These are phyloP conservation scores for Malurus cyaneus DNA, from an alignment of 2,113 vertebrate genomes.

Conservation along the genomic window DNA sequence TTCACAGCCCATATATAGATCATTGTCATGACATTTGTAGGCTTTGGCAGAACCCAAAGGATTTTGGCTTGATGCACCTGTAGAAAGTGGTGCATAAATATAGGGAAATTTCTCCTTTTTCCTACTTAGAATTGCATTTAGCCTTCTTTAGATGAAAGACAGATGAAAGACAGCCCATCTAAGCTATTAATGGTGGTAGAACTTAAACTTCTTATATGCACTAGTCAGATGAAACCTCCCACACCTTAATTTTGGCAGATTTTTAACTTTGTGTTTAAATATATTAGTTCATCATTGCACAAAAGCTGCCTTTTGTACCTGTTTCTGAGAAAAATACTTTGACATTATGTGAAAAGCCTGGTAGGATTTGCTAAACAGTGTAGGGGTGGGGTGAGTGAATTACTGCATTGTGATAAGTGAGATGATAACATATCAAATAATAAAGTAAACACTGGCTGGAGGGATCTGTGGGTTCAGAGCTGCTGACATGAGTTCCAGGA, in stretches of 20 bases:
- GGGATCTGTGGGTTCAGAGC: background rate
- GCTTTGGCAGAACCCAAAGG: background rate
- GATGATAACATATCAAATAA: background rate
- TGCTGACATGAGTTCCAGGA: background rate
- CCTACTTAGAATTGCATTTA: background rate
- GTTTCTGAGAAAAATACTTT: background rate
- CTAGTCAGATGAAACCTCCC: background rate
- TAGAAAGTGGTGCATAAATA: background rate
- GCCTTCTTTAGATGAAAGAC: background rate
- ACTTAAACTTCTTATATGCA: background rate
- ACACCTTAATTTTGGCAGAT: background rate
- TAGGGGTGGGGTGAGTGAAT: background rate
- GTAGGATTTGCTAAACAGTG: background rate
- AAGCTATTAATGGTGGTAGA: background rate
- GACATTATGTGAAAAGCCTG: background rate
- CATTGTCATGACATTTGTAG: background rate
- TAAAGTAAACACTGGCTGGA: background rate
- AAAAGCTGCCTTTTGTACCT: background rate
- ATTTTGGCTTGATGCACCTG: background rate
- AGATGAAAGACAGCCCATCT: background rate
- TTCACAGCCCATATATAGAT: background rate
- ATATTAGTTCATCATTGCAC: background rate
- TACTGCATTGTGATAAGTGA: background rate
- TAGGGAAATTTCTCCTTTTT: background rate
- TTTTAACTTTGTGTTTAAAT: background rate